Conservation (phyloP, 2,888 invertebrate genomes). For the Anthophora plumipes region DNA sequence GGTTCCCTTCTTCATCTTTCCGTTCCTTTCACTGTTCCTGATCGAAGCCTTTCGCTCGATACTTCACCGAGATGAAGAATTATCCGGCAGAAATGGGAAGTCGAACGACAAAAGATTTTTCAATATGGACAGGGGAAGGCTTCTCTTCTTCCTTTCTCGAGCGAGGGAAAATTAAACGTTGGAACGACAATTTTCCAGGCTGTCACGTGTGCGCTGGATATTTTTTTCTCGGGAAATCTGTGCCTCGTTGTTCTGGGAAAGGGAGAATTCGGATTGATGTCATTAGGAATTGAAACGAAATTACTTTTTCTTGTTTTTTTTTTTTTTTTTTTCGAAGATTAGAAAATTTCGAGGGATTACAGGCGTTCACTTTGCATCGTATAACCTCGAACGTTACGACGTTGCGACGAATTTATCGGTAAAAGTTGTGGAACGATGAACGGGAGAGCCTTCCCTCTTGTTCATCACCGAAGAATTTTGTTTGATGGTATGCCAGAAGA, state of each 20-base stretch:
- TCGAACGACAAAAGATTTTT: constrained; percentile 37
- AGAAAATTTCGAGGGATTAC: constrained; percentile 20
- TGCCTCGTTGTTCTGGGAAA: neutral
- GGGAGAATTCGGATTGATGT: neutral
- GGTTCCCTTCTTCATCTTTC: constrained; percentile 71
- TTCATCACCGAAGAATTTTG: constrained; percentile 20
- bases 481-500: neutral
- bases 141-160: neutral
- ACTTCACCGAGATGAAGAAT: constrained; percentile 25
- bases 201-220: too few relatives aligned
- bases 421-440: neutral
- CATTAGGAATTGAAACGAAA: neutral
- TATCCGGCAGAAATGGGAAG: constrained; percentile 24
- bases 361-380: constrained; percentile 50
- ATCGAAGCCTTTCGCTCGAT: neutral
- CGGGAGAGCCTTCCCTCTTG: neutral
- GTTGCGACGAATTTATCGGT: constrained; percentile 23
- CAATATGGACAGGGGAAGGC: constrained; percentile 13
- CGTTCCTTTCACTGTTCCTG: constrained; percentile 14
- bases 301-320: too few relatives aligned
- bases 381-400: constrained; percentile 37
- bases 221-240: constrained; percentile 19
- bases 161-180: constrained; percentile 29
- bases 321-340: neutral
- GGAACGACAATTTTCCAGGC: constrained; percentile 9